Conservation (phyloP, 2,888 invertebrate species). For the Seladonia tumulorum region DNA sequence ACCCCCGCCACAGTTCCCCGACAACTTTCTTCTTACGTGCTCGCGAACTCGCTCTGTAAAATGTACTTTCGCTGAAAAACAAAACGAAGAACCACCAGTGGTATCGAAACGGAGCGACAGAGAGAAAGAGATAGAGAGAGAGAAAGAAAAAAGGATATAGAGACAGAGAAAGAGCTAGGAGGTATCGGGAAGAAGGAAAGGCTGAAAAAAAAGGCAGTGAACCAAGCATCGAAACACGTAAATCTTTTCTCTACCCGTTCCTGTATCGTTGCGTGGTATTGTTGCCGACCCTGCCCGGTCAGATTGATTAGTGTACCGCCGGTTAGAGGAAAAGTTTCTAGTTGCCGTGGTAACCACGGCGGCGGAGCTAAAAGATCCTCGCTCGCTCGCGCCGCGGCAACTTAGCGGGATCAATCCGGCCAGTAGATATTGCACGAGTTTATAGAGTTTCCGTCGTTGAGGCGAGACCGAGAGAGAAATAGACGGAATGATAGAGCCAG, state of each 20-base stretch:
- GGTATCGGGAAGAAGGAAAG: background rate
- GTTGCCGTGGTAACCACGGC: conserved; percentile 36
- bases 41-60: background rate
- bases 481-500: background rate
- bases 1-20: conserved; percentile 33
- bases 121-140: background rate
- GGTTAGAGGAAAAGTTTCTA: conserved; percentile 35
- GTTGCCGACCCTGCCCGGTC: background rate
- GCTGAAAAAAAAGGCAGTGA: background rate
- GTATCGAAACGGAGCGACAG: background rate
- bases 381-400: conserved; percentile 9
- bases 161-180: background rate
- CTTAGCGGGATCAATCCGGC: conserved; percentile 39
- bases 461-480: background rate
- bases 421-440: conserved; percentile 35
- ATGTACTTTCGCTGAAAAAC: conserved; percentile 2
- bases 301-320: conserved; percentile 45
- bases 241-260: background rate
- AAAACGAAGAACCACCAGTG: background rate
- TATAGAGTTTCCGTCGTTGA: background rate
- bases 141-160: background rate
- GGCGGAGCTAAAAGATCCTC: conserved; percentile 45
- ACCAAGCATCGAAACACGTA: conserved; percentile 9
- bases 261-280: conserved; percentile 13
- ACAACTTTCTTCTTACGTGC: conserved; percentile 16